These are phyloP conservation scores for Smutsia temminckii DNA, from an alignment of 2,797 vertebrate species.

Conservation along the genomic window DNA sequence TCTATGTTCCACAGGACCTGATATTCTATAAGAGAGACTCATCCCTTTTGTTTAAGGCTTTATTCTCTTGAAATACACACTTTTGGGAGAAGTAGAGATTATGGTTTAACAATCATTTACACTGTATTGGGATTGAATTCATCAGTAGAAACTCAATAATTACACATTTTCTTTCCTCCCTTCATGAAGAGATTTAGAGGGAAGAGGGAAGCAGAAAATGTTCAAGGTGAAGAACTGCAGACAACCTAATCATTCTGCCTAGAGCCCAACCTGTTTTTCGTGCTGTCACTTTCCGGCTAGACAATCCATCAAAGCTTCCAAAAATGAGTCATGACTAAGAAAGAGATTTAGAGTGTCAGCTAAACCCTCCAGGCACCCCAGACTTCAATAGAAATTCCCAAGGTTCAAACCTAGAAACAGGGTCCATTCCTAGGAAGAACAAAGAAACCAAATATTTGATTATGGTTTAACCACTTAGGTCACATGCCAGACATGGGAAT, in stretches of 20 bases:
- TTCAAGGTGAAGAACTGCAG: neutral
- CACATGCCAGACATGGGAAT: conserved; percentile 50
- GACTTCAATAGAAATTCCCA: conserved; percentile 38
- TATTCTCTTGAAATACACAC: neutral
- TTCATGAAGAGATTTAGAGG: neutral
- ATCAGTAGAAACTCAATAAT: conserved; percentile 20
- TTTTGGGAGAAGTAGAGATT: neutral
- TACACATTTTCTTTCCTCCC: conserved; percentile 28
- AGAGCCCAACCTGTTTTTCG: neutral
- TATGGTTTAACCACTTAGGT: conserved; percentile 52
- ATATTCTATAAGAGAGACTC: neutral
- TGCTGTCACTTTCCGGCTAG: conserved; percentile 35
- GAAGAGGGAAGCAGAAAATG: neutral
- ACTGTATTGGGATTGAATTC: neutral
- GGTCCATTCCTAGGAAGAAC: neutral
- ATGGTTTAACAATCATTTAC: neutral
- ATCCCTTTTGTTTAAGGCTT: neutral
- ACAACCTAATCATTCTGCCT: conserved; percentile 16
- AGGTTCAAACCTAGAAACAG: conserved; percentile 53
- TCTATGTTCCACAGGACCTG: neutral
- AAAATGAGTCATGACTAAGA: conserved; percentile 55
- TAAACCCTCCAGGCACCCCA: conserved; percentile 38
- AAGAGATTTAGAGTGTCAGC: conserved; percentile 44
- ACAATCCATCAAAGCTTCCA: conserved; percentile 52
- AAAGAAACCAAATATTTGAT: conserved; percentile 14